Evolutionary conservation across 2,888 invertebrate genomes (phyloP).

Genomic region (Argynnis bischoffii): DNA sequence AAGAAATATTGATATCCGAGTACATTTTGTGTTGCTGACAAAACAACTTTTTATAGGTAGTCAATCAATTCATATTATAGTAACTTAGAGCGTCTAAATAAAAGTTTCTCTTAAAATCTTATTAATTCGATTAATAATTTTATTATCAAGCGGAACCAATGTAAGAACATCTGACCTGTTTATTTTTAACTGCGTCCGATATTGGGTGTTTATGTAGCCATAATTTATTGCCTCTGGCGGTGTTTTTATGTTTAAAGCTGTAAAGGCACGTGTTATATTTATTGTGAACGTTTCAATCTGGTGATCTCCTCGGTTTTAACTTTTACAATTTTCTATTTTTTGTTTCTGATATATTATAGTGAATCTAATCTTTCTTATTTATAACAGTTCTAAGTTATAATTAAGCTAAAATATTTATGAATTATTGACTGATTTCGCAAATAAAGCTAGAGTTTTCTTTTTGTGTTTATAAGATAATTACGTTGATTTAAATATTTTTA

Average conservation of each 20-base stretch:
- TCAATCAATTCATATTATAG: too few relatives aligned
- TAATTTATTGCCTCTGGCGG: slow-evolving; percentile 72
- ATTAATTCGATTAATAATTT: neutral
- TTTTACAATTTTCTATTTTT: slow-evolving; percentile 51
- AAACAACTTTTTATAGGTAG: too few relatives aligned
- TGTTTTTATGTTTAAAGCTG: slow-evolving; percentile 63
- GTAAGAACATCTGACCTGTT: slow-evolving; percentile 19
- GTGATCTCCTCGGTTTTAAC: slow-evolving; percentile 60
- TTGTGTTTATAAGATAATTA: too few relatives aligned
- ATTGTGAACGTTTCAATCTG: slow-evolving; percentile 75
- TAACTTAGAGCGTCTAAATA: too few relatives aligned
- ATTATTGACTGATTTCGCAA: too few relatives aligned
- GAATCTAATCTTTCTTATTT: too few relatives aligned
- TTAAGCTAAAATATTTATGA: neutral
- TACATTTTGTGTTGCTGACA: too few relatives aligned
- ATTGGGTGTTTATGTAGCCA: slow-evolving; percentile 72
- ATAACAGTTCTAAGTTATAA: neutral
- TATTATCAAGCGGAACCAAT: slow-evolving; percentile 10
- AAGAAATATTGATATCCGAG: too few relatives aligned
- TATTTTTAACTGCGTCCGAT: slow-evolving; percentile 56
- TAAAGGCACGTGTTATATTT: slow-evolving; percentile 73
- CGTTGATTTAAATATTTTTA: too few relatives aligned
- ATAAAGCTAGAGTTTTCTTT: too few relatives aligned
- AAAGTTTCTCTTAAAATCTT: too few relatives aligned
- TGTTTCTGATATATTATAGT: slow-evolving; percentile 22